Conservation (phyloP, 2,797 vertebrate species). For the Notolepis coatsorum region DNA sequence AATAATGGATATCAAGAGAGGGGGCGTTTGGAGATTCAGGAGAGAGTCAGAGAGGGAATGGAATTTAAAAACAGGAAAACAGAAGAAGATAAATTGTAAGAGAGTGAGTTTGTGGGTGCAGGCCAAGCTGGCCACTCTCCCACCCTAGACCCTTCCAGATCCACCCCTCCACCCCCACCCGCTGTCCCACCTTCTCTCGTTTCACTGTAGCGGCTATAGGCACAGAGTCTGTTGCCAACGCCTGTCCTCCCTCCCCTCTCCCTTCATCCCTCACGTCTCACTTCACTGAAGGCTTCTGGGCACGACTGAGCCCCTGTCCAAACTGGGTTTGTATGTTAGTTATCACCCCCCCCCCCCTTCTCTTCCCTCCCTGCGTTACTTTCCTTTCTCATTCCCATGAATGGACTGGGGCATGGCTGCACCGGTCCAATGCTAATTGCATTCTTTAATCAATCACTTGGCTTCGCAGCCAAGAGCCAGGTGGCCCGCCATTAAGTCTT, state of each 20-base stretch:
- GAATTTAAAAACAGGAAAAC: slow-evolving; percentile 16
- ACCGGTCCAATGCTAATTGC: slow-evolving; percentile 40
- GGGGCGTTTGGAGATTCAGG: slow-evolving; percentile 1
- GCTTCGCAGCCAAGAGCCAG: slow-evolving; percentile 36
- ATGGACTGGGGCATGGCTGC: too few species aligned
- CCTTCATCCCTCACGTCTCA: too few species aligned
- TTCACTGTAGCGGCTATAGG: too few species aligned
- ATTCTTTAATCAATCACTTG: slow-evolving; percentile 53
- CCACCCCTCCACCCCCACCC: not conserved
- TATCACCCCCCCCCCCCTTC: not conserved
- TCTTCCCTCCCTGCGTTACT: too few species aligned
- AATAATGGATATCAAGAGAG: slow-evolving; percentile 1
- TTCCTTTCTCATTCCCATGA: not conserved
- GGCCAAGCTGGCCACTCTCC: not conserved
- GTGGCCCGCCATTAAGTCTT: slow-evolving; percentile 34
- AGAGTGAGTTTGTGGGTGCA: slow-evolving; percentile 18
- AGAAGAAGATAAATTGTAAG: slow-evolving; percentile 9
- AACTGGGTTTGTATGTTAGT: too few species aligned
- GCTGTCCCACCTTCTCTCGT: not conserved
- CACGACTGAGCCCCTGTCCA: too few species aligned
- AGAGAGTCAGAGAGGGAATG: not conserved
- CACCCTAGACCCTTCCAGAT: not conserved
- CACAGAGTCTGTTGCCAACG: too few species aligned
- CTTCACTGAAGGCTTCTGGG: too few species aligned
- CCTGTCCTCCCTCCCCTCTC: too few species aligned